Evolutionary conservation across 2,888 invertebrate genomes (phyloP).

Genomic region (Corbicula japonica): DNA sequence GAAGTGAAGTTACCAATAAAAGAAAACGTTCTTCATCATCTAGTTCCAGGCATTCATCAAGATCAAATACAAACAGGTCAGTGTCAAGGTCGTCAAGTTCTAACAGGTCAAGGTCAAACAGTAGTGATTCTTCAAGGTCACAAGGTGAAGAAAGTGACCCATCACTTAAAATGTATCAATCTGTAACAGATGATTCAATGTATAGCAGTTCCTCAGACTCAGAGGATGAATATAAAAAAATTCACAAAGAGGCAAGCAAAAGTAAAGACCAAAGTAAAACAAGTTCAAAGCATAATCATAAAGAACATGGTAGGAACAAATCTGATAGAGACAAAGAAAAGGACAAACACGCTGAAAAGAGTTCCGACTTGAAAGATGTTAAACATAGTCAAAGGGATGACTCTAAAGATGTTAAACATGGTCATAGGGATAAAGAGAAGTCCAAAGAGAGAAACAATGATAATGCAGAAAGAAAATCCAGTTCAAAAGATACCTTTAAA

Average conservation of each 20-base stretch:
- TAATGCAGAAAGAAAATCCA: not conserved
- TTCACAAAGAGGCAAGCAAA: no score
- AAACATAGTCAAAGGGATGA: no score
- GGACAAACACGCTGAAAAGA: no score
- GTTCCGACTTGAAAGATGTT: no score
- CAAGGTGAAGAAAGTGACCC: constrained; percentile 22
- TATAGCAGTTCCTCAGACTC: no score
- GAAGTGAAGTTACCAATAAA: not conserved
- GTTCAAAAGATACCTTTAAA: not conserved
- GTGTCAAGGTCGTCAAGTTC: constrained; percentile 28
- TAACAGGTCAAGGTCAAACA: constrained; percentile 16
- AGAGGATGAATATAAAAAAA: no score
- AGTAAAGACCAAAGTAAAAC: no score
- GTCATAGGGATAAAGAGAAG: constrained; percentile 16
- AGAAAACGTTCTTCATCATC: not conserved
- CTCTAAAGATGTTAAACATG: constrained; percentile 9
- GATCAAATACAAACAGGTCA: not conserved
- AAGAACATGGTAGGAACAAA: no score
- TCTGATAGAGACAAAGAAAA: no score
- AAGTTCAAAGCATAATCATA: no score
- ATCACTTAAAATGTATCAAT: constrained; percentile 35
- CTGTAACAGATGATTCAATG: constrained; percentile 10
- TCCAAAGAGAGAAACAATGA: not conserved
- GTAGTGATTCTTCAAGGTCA: constrained; percentile 24
- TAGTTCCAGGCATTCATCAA: not conserved